Evolutionary conservation across 1,140 invertebrate genomes (phyloP).

Genomic region (Bathynomus jamesi): DNA sequence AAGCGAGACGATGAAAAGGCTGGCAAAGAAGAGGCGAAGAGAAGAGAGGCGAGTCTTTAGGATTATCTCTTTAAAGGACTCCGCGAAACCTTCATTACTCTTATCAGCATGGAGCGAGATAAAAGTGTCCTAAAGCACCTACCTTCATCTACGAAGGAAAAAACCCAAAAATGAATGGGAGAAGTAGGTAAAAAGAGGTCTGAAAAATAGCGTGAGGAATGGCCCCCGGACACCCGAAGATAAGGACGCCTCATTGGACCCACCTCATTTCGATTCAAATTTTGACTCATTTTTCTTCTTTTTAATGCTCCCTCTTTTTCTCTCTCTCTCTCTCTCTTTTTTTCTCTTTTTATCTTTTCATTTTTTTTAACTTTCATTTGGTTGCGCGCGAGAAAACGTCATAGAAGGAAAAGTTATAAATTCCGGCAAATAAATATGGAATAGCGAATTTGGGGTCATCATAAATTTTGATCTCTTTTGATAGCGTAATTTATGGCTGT

Average conservation of each 20-base stretch:
- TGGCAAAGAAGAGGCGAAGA: not conserved
- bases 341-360: not conserved
- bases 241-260: not conserved
- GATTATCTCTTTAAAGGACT: not conserved
- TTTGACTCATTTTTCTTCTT: not conserved
- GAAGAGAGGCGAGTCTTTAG: not conserved
- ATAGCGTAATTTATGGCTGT: not conserved
- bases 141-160: not conserved
- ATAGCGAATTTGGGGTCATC: not conserved
- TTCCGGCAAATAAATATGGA: not conserved
- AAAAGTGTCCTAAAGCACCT: not conserved
- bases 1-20: not conserved
- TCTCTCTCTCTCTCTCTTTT: not conserved
- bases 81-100: not conserved
- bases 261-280: constrained; percentile 1
- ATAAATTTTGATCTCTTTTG: not conserved
- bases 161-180: not conserved
- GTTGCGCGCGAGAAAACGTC: not conserved
- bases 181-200: not conserved
- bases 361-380: not conserved
- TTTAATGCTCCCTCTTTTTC: not conserved
- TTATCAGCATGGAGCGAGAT: not conserved
- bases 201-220: not conserved
- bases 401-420: not conserved
- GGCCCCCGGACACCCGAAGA: not conserved